Evolutionary conservation across 1,140 invertebrate species (phyloP).

Genomic region (Drosophila takahashii): DNA sequence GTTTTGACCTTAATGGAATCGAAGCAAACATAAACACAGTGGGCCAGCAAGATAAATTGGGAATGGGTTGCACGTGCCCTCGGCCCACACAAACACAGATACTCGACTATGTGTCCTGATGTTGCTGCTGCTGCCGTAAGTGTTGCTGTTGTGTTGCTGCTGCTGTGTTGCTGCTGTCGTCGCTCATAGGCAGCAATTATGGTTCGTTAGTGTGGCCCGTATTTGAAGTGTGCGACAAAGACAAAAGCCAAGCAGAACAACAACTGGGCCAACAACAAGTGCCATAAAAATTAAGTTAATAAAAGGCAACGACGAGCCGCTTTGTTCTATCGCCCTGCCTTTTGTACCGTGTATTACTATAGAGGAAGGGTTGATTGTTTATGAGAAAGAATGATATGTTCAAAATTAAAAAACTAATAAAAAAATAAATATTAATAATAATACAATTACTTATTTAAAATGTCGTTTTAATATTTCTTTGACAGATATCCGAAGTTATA

Average conservation of each 20-base stretch:
- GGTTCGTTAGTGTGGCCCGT: constrained; percentile 78
- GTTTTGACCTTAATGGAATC: constrained; percentile 60
- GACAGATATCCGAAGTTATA: no score
- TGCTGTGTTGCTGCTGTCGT: constrained; percentile 28
- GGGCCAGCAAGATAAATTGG: constrained; percentile 32
- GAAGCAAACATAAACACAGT: constrained; percentile 69
- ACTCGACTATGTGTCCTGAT: constrained; percentile 34
- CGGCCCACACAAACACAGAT: constrained; percentile 24
- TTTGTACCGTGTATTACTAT: constrained; percentile 17
- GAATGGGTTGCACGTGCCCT: constrained; percentile 50
- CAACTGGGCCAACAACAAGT: constrained; percentile 67
- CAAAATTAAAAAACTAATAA: no score
- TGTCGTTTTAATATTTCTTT: no score
- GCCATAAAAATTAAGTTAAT: constrained; percentile 84
- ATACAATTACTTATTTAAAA: no score
- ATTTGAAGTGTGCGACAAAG: constrained; percentile 75
- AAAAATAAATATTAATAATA: no score
- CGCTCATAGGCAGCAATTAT: constrained; percentile 79
- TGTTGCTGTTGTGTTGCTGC: constrained; percentile 47
- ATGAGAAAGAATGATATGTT: no score
- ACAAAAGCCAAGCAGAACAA: constrained; percentile 61
- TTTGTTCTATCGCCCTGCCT: constrained; percentile 59
- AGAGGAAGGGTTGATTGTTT: not conserved
- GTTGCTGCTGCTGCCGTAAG: constrained; percentile 23
- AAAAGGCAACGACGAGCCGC: constrained; percentile 77